These are phyloP conservation scores for Tachina grossa DNA, from an alignment of 2,888 invertebrate species.

Conservation along the genomic window DNA sequence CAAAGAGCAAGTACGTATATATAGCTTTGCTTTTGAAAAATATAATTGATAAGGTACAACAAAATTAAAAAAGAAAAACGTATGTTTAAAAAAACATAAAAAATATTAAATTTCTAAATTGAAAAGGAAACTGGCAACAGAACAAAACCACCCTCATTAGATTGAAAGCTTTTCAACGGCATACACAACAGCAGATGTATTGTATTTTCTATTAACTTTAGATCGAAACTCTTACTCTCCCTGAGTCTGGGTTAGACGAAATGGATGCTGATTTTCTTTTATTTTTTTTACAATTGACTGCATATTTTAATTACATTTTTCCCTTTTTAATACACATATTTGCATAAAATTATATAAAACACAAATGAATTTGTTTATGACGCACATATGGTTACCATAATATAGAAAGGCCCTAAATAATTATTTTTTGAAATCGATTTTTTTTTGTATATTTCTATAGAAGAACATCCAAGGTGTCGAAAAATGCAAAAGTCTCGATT, in stretches of 20 bases:
- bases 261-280: constrained; percentile 63
- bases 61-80: neutral
- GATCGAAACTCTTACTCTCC: constrained; percentile 4
- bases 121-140: constrained; percentile 1
- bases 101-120: neutral
- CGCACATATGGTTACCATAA: no score
- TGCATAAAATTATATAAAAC: neutral
- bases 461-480: no score
- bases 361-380: neutral
- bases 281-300: constrained; percentile 69
- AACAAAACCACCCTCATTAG: constrained; percentile 52
- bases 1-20: neutral
- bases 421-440: constrained; percentile 26
- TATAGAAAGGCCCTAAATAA: neutral
- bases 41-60: constrained; percentile 33
- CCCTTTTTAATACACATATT: neutral
- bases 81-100: constrained; percentile 7
- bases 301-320: constrained; percentile 64
- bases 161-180: constrained; percentile 44
- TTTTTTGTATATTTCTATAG: no score
- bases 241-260: constrained; percentile 1
- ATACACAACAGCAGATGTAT: constrained; percentile 37
- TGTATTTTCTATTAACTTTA: neutral
- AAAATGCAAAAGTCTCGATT: no score
- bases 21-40: neutral